Base-by-base conservation (phyloP, 1,140 invertebrate genomes). In the Whitmania pigra region DNA sequence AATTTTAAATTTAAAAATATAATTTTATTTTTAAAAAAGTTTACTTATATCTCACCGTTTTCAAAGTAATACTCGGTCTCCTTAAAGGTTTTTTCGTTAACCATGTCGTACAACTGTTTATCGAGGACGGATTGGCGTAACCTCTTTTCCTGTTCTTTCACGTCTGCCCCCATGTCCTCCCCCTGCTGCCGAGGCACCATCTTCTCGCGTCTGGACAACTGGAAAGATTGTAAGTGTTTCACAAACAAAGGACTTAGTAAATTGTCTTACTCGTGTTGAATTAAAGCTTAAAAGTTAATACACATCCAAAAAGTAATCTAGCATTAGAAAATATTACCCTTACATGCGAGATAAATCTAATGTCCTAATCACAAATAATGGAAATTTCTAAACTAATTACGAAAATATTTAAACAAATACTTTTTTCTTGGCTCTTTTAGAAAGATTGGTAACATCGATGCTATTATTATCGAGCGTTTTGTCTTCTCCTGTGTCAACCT, bases 11-110 rank as follows among this genome's bases (percentile, higher is more conserved):
- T 36, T 2, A 36, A 36, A 36, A 36, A 36, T 3, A 36, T 36
- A 36, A 36, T 36, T 49, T 15, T 49, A 17, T 1, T 17, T 5
- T 11, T 17, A 49, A 5, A 5, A 17, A 49, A 49, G 43, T 49
- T 11, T 11, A 36, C 43, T 49, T 11, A 49, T 7, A 17, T 49
- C 31, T 15, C 22, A 63, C 57, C 29, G 20, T 63, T 63, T 63
- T 63, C 57, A 63, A 25, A 63, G 20, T 63, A 63, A 31, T 63
- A 63, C 11, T 63, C 22, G 15, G 57, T 31, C 11, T 63, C 57
- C 22, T 63, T 63, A 13, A 7, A 63, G 22, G 57, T 63, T 63
- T 63, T 18, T 20, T 63, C 57, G 22, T 13, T 63, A 7, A 63
- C 11, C 22, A 63, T 4, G 29, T 63, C 57, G 22, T 25, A 25